phyloP scores from a whole-genome alignment of 2,797 vertebrate species.

The Pseudomugil tenellus region DNA sequence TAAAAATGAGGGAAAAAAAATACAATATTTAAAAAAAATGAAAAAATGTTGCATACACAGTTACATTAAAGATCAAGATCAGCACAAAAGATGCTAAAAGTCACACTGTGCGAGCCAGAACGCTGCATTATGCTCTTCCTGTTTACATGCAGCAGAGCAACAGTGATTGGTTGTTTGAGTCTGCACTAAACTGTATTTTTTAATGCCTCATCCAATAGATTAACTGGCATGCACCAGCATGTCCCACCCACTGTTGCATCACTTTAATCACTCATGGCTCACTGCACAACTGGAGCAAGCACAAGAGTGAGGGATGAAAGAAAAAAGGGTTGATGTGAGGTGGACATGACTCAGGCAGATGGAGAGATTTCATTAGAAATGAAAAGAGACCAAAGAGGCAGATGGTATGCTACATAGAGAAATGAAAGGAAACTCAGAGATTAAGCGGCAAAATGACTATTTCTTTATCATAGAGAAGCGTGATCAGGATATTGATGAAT shows the following conservation, averaged over 20 bases:
- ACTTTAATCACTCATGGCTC: constrained; percentile 71
- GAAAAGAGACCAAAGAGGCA: constrained; percentile 13
- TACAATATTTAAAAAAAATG: no score
- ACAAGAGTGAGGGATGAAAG: constrained; percentile 33
- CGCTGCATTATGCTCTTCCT: constrained; percentile 49
- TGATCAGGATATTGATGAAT: background rate
- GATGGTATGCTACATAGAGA: constrained; percentile 16
- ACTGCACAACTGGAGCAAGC: constrained; percentile 69
- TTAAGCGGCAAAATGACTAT: constrained; percentile 1
- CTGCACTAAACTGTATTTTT: constrained; percentile 4
- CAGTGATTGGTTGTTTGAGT: constrained; percentile 47
- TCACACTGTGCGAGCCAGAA: background rate
- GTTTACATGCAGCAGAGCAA: constrained; percentile 32
- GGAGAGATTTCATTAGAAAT: constrained; percentile 52
- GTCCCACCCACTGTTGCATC: constrained; percentile 72
- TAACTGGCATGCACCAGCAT: constrained; percentile 31
- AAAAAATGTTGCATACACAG: no score
- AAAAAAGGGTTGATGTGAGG: constrained; percentile 29
- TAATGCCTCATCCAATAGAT: constrained; percentile 53
- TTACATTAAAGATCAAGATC: background rate
- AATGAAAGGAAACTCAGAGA: constrained; percentile 24
- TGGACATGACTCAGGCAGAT: constrained; percentile 45
- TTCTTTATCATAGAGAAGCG: constrained; percentile 1
- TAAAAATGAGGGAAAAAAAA: constrained; percentile 6
- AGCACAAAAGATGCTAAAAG: constrained; percentile 17